Base-by-base conservation (phyloP, 2,888 invertebrate genomes). In the Parnassius mnemosyne region DNA sequence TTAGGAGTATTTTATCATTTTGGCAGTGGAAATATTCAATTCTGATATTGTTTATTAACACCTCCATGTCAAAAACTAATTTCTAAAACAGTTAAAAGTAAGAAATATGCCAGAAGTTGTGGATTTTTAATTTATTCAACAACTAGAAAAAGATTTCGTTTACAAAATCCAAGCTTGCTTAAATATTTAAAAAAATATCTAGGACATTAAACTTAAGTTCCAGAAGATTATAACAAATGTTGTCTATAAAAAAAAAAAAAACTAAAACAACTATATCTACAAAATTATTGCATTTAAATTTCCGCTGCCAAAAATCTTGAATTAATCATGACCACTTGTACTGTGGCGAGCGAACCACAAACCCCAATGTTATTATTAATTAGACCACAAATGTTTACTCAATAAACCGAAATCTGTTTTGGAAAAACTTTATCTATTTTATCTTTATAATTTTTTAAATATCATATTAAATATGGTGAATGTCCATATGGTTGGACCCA, bases 341-440 rank as follows among this genome's bases (percentile, higher is more conserved):
- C 1, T 16, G 1, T 47, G 47, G 34, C 42, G 63, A 59, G 54
- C 58, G 41, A 53, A 50, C 63, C 63, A 59, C 67, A 71, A 68
- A 71, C 67, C 66, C 62, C 60, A 61, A 55, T 66, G 69, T 69
- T 69, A 71, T 65, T 68, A 57, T 62, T 72, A 68, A 67, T 69
- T 11, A 46, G 12, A 53, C 44, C 20, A 13, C 34, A 51, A 47
- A 25, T 53, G 12, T 13, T n/a, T 58, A 56, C 16, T 47, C 16
- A 47, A 9, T 49, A 42, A 20, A 53, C 42, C 10, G 5, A 9
- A 13, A 59, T 59, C 56, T 52, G 51, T 59, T 59, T 59, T 63
- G 59, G 58, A 63, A 47, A 12, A 10, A 41, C 25, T 42, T 51
- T 20, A 13, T 13, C 10, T 43, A 43, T 43, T 43, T 43, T 43